Evolutionary conservation across 1,140 invertebrate genomes (phyloP), one percentile per base, ranked within the genome.

Genomic region (Caenorhabditis briggsae): DNA sequence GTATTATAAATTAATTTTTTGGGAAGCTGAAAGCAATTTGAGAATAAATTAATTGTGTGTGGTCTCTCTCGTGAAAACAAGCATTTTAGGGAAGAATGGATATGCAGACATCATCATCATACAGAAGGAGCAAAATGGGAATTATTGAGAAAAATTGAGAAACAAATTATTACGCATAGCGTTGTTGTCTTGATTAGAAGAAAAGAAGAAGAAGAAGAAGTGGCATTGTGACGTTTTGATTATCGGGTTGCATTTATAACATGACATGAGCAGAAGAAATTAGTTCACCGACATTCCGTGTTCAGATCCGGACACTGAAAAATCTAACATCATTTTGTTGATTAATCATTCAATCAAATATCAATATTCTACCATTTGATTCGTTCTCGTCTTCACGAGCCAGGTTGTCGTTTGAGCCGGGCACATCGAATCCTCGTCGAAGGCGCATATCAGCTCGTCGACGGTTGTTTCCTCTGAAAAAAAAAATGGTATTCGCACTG

Each of bases 281-380:
- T 78, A 78, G 70, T 78, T 78, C 70, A 78, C 70, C 70, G 70
- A 78, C 70, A 78, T 78, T 78, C 70, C 70, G 70, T 78, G 70
- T 78, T 78, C 70, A 78, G 70, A 78, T 78, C 70, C 70, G 70
- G 70, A 78, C 70, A 78, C 70, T 78, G 70, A 78, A 78, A 78
- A 50, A n/a, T 33, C 33, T 7, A 46, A 25, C 43, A 48, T n/a
- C 11, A 70, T 53, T 53, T 70, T 33, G 33, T n/a, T 14, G 41
- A 70, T 48, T 12, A 16, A n/a, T 11, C 11, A 11, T 20, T 61
- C n/a, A 61, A 11, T 33, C 59, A 25, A 12, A 61, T 8, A 61
- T 25, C 12, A 61, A 25, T 9, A 25, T 25, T 61, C 41, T 50
- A 78, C 70, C 70, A 78, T 78, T 78, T 14, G 70, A 78, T 78